Conservation (phyloP, 1,140 invertebrate genomes). For the Drosophila pseudoobscura region DNA sequence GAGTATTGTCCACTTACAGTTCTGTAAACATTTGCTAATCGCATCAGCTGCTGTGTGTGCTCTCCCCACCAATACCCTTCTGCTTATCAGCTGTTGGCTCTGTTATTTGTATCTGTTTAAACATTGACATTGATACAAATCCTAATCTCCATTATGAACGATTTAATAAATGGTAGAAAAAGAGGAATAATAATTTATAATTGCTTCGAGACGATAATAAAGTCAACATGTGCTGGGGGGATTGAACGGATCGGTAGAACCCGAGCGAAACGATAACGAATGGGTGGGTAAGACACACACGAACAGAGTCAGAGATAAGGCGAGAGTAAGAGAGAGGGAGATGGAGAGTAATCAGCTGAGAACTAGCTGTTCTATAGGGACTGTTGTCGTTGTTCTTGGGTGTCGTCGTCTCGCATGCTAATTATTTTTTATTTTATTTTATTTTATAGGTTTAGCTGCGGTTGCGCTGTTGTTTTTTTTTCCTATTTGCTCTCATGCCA, state of each 20-base stretch:
- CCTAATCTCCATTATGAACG: slow-evolving; percentile 38
- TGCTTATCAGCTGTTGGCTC: slow-evolving; percentile 19
- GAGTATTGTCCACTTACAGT: too few species aligned
- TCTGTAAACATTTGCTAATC: too few species aligned
- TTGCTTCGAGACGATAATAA: slow-evolving; percentile 17
- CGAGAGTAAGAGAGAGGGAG: neutral
- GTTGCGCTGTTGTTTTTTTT: neutral
- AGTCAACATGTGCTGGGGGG: slow-evolving; percentile 12
- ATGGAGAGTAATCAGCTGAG: slow-evolving; percentile 29
- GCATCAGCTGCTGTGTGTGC: too few species aligned
- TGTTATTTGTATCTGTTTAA: neutral
- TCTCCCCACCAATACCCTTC: too few species aligned
- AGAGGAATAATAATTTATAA: slow-evolving; percentile 23
- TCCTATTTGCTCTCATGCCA: slow-evolving; percentile 28
- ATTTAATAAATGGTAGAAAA: slow-evolving; percentile 23
- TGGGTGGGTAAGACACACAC: slow-evolving; percentile 17
- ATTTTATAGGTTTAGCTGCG: neutral
- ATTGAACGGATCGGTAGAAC: neutral
- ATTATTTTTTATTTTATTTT: slow-evolving; percentile 14
- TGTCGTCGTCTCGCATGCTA: slow-evolving; percentile 9
- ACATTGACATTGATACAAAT: slow-evolving; percentile 2
- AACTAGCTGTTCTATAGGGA: neutral
- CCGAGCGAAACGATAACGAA: slow-evolving; percentile 24
- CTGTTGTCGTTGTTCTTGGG: neutral
- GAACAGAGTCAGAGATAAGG: slow-evolving; percentile 1